Evolutionary conservation across 2,888 invertebrate genomes (phyloP).

Genomic region (Netelia virgata): DNA sequence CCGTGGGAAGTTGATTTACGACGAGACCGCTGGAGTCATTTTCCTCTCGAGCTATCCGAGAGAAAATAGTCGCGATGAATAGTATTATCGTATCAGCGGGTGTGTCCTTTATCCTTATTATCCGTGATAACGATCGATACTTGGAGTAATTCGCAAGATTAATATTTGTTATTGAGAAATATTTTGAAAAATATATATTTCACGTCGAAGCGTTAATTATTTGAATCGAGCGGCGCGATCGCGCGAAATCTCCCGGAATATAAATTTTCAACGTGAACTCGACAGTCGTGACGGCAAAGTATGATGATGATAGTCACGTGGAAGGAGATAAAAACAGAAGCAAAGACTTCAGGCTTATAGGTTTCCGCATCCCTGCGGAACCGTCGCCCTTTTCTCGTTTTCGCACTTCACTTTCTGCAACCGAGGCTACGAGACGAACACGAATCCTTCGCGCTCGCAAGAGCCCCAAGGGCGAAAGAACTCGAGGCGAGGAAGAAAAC

Average conservation of each 20-base stretch:
- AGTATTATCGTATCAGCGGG: not conserved
- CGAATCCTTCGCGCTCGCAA: not conserved
- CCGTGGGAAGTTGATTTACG: constrained; percentile 14
- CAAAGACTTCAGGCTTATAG: not conserved
- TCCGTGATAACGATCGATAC: not conserved
- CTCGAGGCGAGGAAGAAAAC: not conserved
- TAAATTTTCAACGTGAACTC: no score
- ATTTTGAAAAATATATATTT: no score
- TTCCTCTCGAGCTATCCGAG: not conserved
- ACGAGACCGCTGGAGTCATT: not conserved
- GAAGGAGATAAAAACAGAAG: constrained; percentile 29
- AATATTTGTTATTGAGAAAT: not conserved
- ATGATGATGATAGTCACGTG: no score
- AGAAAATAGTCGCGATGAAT: not conserved
- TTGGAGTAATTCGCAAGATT: no score
- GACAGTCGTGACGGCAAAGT: no score
- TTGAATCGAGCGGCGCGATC: no score
- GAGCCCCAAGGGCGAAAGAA: constrained; percentile 1
- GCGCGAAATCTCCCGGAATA: no score
- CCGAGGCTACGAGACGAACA: not conserved
- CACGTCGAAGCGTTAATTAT: no score
- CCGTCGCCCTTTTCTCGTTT: not conserved
- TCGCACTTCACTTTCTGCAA: not conserved
- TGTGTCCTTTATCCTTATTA: not conserved
- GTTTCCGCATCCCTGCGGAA: constrained; percentile 4